These are phyloP conservation scores for Sebastes minor DNA, from an alignment of 2,797 vertebrate genomes.

Conservation along the genomic window DNA sequence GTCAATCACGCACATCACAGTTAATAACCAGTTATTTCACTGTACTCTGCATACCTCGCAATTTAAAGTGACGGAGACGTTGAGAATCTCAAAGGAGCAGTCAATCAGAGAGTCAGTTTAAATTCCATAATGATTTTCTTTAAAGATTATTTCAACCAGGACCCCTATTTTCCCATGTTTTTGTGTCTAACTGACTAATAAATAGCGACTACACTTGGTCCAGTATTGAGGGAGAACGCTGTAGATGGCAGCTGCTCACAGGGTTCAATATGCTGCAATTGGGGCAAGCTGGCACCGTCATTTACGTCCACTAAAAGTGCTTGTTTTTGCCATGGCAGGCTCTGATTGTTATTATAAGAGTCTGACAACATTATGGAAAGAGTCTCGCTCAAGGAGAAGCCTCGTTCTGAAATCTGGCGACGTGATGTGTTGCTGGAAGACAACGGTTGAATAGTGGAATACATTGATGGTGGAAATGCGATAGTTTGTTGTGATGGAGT, in stretches of 20 bases:
- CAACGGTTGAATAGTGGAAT: neutral
- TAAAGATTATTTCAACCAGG: neutral
- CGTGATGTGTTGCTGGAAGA: neutral
- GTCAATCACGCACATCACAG: slow-evolving; percentile 20
- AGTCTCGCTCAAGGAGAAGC: no score
- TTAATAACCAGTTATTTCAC: slow-evolving; percentile 12
- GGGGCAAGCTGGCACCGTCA: no score
- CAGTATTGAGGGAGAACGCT: no score
- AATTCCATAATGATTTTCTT: neutral
- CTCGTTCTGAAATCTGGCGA: no score
- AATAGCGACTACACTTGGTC: neutral
- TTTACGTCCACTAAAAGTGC: no score
- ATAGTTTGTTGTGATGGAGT: no score
- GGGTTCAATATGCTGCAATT: no score
- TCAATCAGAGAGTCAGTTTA: neutral
- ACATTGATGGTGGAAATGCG: no score
- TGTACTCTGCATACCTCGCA: neutral
- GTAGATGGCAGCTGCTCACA: no score
- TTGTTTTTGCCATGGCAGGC: accelerated
- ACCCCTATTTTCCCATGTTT: neutral
- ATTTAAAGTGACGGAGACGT: neutral
- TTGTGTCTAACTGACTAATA: neutral
- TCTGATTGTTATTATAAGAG: accelerated
- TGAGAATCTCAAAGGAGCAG: slow-evolving; percentile 12
- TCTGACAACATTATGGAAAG: no score